Evolutionary conservation across 2,888 invertebrate genomes (phyloP), one percentile per base, ranked within the genome.

Genomic region (Hirtodrosophila confusa): DNA sequence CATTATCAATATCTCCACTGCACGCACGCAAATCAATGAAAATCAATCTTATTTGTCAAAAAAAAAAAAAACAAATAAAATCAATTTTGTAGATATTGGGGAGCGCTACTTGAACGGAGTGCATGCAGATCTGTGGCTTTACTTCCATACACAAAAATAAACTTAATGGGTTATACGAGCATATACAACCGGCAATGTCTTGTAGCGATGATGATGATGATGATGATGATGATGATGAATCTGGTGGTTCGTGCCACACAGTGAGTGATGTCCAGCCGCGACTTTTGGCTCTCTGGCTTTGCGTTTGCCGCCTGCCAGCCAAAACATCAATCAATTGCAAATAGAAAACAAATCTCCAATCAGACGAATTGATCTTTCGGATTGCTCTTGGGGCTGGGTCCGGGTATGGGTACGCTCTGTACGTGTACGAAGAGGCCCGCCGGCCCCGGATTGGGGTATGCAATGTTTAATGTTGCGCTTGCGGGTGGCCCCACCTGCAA

Each of bases 311-410:
- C 58, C 50, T 40, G 62, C 53, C 73, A 63, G 66, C 51, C 54
- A 17, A 68, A 64, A 53, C 80, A 82, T 86, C 84, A 75, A 82
- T 82, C 80, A 86, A 75, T 83, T 75, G 78, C 78, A 77, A 80
- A 86, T 83, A 80, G 80, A 82, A 86, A 82, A 83, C 80, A 83
- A 86, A 85, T 79, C 83, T 75, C 72, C 84, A 83, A 83, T 83
- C 83, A 78, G 73, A 45, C 69, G 75, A 78, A 86, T 83, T 76
- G 83, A 85, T 74, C 67, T 63, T 62, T 75, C 47, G 60, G 49
- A 58, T 62, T 60, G 80, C 50, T 66, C 69, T 69, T 39, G 62
- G 57, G 27, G 47, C 24, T 10, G 44, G 36, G 24, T 60, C 48
- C 47, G 53, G 43, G 50, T 64, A 29, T 37, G 64, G 45, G 5